These are phyloP conservation scores for Stegophylla sp. DNA, from an alignment of 2,888 invertebrate species.

Conservation along the genomic window DNA sequence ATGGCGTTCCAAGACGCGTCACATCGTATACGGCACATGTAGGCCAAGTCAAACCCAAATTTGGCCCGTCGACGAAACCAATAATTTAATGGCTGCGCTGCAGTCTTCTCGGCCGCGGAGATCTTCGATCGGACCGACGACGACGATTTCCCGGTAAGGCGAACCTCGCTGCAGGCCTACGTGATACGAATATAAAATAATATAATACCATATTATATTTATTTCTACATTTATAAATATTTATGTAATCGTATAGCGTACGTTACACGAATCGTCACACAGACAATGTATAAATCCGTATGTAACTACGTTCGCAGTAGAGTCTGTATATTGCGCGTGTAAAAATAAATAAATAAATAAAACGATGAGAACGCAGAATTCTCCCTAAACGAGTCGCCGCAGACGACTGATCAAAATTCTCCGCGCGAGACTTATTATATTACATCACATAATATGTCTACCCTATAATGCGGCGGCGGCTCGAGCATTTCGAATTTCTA, in stretches of 20 bases:
- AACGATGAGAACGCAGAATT: conserved; percentile 27
- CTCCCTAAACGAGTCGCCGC: conserved; percentile 13
- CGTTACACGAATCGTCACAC: no score
- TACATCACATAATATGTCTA: background rate
- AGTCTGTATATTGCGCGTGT: background rate
- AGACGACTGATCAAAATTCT: conserved; percentile 43
- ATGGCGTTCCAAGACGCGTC: background rate
- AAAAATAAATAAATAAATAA: conserved; percentile 22
- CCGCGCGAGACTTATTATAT: background rate
- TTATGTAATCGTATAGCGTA: no score
- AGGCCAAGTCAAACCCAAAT: conserved; percentile 23
- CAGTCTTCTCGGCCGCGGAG: conserved; percentile 15
- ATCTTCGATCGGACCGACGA: conserved; percentile 16
- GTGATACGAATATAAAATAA: conserved; percentile 22
- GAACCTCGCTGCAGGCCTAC: conserved; percentile 24
- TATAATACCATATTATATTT: no score
- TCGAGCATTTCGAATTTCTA: background rate
- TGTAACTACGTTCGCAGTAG: background rate
- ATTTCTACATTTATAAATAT: no score
- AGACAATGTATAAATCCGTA: background rate
- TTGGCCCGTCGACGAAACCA: conserved; percentile 22
- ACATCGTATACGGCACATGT: background rate
- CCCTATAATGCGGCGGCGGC: background rate
- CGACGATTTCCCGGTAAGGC: conserved; percentile 53
- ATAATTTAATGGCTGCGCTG: no score